Evolutionary conservation across 2,797 vertebrate species (phyloP), one percentile per base, ranked within the genome.

Genomic region (Paguma larvata): DNA sequence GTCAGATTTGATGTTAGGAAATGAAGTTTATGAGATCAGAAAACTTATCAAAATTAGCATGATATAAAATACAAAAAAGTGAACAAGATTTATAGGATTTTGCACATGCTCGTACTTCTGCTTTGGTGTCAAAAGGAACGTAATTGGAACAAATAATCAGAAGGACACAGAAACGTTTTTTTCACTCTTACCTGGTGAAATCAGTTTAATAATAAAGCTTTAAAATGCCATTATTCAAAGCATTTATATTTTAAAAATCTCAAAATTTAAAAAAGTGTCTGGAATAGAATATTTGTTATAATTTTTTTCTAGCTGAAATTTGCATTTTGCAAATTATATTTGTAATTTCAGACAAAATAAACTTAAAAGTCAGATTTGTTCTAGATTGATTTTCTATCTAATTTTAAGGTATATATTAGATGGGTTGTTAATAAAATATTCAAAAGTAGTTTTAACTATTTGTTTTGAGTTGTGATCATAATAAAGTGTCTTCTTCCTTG

Each of bases 341-440:
- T 94, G 46, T 87, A 82, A 80, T 38, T 46, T 79, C 44, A 94
- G 65, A 92, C 30, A 95, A 87, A 85, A 63, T 82, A 82, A 53
- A 56, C 44, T 73, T 92, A 32, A 94, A 94, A 85, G 13, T 77
- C 70, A 94, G 63, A 80, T 85, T 85, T 93, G 82, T 4, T 65
- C 9, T 70, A 63, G 21, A 78, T 68, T 91, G 16, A 56, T 82
- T 93, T 97, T 91, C 32, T 21, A 48, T 27, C 27, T 78, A 65
- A 80, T 82, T 85, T 95, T 77, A 46, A 94, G 75, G 34, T 51
- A 53, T 56, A 41, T 63, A 48, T 48, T 95, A 91, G 89, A 86
- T 15, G 83, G 3, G 32, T 85, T 94, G 78, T 7, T 80, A 34
- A 77, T 94, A 59, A 95, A 92, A 83, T 85, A 94, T 93, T 95